Conservation (phyloP, 2,113 vertebrate genomes). For the Rhabdomys dilectus region DNA sequence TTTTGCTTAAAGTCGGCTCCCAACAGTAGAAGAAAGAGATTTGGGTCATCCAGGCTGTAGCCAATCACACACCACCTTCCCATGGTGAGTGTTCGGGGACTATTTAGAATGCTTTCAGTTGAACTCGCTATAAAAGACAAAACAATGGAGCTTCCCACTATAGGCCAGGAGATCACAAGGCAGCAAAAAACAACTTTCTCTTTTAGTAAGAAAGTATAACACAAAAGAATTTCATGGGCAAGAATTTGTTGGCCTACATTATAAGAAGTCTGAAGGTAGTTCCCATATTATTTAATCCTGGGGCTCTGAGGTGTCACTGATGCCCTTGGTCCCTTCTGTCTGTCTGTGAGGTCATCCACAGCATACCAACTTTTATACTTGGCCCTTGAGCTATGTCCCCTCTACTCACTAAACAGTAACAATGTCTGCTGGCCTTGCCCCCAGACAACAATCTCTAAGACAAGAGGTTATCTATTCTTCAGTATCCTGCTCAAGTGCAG, state of each 20-base stretch:
- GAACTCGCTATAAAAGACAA: neutral
- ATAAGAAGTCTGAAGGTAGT: neutral
- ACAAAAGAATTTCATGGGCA: slow-evolving; percentile 11
- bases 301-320: neutral
- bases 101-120: neutral
- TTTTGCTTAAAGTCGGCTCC: too few relatives aligned
- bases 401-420: neutral
- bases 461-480: neutral
- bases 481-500: neutral
- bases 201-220: neutral
- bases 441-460: neutral
- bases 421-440: neutral
- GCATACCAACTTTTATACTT: neutral
- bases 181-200: neutral
- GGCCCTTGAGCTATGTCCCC: neutral
- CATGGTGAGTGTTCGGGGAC: neutral
- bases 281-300: neutral
- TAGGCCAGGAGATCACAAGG: neutral
- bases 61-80: neutral
- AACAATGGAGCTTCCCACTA: neutral
- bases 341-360: neutral
- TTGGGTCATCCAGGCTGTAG: neutral
- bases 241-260: neutral
- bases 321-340: neutral
- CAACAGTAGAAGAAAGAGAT: neutral